Evolutionary conservation across 2,888 invertebrate species (phyloP), one percentile per base, ranked within the genome.

Genomic region (Eristalis pertinax): DNA sequence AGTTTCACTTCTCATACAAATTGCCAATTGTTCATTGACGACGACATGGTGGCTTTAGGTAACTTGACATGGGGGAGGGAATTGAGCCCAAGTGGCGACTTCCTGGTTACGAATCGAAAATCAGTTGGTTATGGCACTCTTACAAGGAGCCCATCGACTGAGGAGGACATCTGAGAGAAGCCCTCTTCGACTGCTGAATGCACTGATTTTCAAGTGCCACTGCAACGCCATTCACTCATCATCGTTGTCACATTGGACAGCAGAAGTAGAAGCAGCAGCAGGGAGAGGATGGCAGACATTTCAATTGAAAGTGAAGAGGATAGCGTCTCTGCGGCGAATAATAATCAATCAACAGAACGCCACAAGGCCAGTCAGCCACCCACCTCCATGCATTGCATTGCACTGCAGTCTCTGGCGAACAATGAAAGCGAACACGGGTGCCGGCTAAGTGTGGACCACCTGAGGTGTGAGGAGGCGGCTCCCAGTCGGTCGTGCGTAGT

Each of bases 61-160:
- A 11, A 38, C 35, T 38, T 38, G 35, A 19, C 50, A 50, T 50
- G 50, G n/a, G 58, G 50, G 72, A 7, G 24, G 15, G 79, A 68
- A 87, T 84, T 80, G 79, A 84, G 73, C 50, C 75, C 72, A 87
- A 87, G 87, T 87, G 87, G 38, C 26, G 76, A 83, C 84, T 87
- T 87, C 87, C 87, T 87, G 84, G 84, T 84, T 73, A 73, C 84
- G 64, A 87, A 87, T 87, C 84, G 79, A 84, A 87, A 87, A 87
- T 87, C 87, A 87, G 87, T 84, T 79, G 75, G 83, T 83, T 83
- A 72, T 60, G 64, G 62, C 35, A 26, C 68, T 65, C 60, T 77
- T 64, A 76, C 76, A 70, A 77, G 81, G 64, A 84, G 68, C 85
- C n/a, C 77, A 69, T 72, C 41, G 76, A 69, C 43, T 32, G 32